A percentile compares a stretch with the other conserved stretches of the same genome.
Conservation (phyloP, 2,113 vertebrate species). For the Columba livia region DNA sequence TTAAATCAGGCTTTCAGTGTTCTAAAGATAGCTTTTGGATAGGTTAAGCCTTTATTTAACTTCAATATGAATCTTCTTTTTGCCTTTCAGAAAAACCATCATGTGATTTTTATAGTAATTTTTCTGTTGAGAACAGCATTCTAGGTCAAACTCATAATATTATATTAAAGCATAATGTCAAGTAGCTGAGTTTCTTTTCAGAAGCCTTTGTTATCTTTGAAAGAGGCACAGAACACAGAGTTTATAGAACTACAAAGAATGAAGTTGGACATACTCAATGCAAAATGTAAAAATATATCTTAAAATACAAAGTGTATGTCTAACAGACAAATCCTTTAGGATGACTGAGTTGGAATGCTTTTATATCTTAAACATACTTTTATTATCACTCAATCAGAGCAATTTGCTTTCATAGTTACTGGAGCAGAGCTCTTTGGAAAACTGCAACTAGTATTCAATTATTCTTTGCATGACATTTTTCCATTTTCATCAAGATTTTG, state of each 20-base stretch:
- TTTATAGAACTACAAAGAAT: neutral
- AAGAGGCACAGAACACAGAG: neutral
- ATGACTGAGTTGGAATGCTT: neutral
- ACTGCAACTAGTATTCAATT: neutral
- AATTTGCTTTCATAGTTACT: neutral
- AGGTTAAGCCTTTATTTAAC: neutral
- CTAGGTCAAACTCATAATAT: neutral
- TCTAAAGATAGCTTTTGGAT: neutral
- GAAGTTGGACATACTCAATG: neutral
- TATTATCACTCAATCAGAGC: neutral
- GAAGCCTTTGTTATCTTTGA: neutral
- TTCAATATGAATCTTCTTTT: neutral
- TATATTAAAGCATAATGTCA: neutral
- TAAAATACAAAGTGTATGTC: neutral
- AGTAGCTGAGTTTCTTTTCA: neutral
- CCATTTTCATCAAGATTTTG: neutral
- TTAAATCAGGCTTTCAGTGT: neutral
- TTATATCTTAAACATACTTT: neutral
- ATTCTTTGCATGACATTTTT: neutral
- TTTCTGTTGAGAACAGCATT: neutral
- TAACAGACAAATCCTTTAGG: neutral
- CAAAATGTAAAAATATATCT: neutral
- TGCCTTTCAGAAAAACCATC: neutral
- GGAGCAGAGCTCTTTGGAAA: neutral
- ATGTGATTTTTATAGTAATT: neutral